These are phyloP conservation scores for Nesogale talazaci DNA, from an alignment of 2,113 vertebrate species.

Conservation along the genomic window DNA sequence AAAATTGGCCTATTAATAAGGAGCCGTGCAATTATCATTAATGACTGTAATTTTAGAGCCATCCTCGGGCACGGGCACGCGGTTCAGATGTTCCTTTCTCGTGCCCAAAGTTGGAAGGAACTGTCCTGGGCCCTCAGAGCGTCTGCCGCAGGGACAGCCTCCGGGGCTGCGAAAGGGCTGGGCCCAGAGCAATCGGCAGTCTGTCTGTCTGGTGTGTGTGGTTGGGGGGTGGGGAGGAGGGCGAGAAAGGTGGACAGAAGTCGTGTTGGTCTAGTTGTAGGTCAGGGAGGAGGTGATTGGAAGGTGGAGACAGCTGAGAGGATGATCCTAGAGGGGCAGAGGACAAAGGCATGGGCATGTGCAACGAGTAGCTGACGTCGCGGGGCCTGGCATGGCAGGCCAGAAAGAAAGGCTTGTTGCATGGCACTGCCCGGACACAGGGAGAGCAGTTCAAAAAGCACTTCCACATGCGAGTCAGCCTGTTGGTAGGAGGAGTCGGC, in stretches of 20 bases:
- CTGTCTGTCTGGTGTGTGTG: no score
- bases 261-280: neutral
- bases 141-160: rapidly evolving
- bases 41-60: slow-evolving; percentile 1
- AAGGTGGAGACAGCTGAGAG: neutral
- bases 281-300: neutral
- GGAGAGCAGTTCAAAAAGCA: neutral
- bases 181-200: no score
- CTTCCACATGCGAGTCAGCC: neutral
- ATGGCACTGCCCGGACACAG: neutral
- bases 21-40: slow-evolving; percentile 8
- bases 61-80: neutral
- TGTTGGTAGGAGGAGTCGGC: neutral
- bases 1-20: slow-evolving; percentile 33
- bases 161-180: neutral
- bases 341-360: neutral
- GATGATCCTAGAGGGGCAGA: neutral
- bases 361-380: neutral
- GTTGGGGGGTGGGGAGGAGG: no score
- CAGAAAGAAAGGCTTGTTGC: neutral
- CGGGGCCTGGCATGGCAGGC: neutral
- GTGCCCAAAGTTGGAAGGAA: neutral
- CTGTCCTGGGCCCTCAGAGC: neutral
- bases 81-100: neutral
- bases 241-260: neutral